phyloP scores from a whole-genome alignment of 2,888 invertebrate species.

The Didymodactylos carnosus region DNA sequence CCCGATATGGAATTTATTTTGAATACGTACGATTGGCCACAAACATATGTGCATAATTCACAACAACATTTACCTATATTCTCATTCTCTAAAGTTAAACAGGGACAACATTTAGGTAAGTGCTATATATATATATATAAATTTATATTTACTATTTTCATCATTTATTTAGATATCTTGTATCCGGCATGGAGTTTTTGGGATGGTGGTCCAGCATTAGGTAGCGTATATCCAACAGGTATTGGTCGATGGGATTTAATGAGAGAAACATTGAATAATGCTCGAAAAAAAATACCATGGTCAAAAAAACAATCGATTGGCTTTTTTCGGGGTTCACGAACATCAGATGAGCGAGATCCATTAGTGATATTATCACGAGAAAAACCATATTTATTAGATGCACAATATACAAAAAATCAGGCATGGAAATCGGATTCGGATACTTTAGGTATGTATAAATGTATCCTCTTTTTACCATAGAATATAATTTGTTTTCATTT shows the following conservation, averaged over 20 bases:
- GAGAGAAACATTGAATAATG: conserved; percentile 24
- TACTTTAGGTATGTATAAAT: conserved; percentile 3
- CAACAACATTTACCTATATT: conserved; percentile 53
- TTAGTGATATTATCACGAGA: conserved; percentile 49
- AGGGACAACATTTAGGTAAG: no score
- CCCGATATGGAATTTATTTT: conserved; percentile 65
- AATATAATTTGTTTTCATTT: conserved; percentile 21
- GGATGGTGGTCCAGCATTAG: conserved; percentile 91
- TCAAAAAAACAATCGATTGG: conserved; percentile 44
- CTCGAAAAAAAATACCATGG: conserved; percentile 54
- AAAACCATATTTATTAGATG: conserved; percentile 57
- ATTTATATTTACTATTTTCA: neutral
- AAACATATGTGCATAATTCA: conserved; percentile 46
- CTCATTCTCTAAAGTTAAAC: conserved; percentile 75
- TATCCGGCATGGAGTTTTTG: conserved; percentile 88
- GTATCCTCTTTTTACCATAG: no score
- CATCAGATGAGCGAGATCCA: conserved; percentile 69
- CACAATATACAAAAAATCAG: conserved; percentile 88
- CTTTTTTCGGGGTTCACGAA: conserved; percentile 83
- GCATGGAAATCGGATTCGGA: conserved; percentile 78
- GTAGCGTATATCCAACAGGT: conserved; percentile 64
- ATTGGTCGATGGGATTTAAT: conserved; percentile 67
- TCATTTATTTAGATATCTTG: conserved; percentile 57
- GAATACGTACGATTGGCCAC: conserved; percentile 82
- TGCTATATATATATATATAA: no score